phyloP scores from a whole-genome alignment of 2,888 invertebrate genomes.

The Heterodera filipjevi region DNA sequence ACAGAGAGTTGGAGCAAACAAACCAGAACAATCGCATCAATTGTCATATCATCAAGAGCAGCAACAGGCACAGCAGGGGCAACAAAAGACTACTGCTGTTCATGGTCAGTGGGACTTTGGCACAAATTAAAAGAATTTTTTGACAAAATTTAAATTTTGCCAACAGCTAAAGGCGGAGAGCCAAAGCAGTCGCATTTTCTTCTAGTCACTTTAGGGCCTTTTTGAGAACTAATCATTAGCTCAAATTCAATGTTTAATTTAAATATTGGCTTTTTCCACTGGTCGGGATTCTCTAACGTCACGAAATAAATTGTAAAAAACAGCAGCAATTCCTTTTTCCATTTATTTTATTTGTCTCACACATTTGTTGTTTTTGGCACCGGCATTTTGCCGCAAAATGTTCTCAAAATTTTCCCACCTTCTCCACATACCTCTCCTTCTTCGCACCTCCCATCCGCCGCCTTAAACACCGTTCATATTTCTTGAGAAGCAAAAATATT shows the following conservation, averaged over 20 bases:
- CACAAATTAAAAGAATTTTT: too few species aligned
- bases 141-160: too few species aligned
- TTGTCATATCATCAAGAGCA: not conserved
- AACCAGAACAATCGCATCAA: too few species aligned
- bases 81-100: too few species aligned
- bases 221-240: too few species aligned
- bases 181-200: too few species aligned
- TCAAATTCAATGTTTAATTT: too few species aligned
- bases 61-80: not conserved
- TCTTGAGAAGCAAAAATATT: not conserved
- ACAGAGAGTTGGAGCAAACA: not conserved
- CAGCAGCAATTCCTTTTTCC: not conserved
- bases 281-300: too few species aligned
- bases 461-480: not conserved
- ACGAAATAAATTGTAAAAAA: not conserved
- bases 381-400: not conserved
- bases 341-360: not conserved
- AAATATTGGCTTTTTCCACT: too few species aligned
- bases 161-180: too few species aligned
- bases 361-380: conserved; percentile 2
- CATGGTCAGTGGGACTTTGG: not conserved
- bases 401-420: conserved; percentile 9
- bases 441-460: not conserved
- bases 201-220: too few species aligned
- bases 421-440: not conserved